Evolutionary conservation across 2,888 invertebrate genomes (phyloP).

Genomic region (Epiblema foenella): DNA sequence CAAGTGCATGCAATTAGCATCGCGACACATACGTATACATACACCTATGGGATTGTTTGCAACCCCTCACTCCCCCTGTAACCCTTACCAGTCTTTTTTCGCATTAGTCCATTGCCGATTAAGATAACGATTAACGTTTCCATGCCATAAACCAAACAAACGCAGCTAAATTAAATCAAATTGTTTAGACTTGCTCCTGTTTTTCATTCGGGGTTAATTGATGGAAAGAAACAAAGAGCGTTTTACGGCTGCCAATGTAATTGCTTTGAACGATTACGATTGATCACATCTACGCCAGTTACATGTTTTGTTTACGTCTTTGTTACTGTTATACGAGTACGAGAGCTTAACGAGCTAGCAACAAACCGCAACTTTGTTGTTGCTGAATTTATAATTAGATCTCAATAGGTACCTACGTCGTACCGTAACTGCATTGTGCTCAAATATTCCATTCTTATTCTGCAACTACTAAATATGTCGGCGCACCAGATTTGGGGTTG

Average conservation of each 20-base stretch:
- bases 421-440: not conserved
- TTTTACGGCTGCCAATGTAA: conserved; percentile 44
- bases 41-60: too few relatives aligned
- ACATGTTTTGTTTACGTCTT: conserved; percentile 40
- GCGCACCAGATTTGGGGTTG: too few relatives aligned
- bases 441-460: not conserved
- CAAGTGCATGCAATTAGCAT: too few relatives aligned
- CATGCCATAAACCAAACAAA: conserved; percentile 16
- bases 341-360: conserved; percentile 10
- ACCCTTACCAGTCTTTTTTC: not conserved
- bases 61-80: too few relatives aligned
- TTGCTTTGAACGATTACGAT: conserved; percentile 42
- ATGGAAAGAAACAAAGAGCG: conserved; percentile 43
- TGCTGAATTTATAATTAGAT: not conserved
- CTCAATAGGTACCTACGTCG: not conserved
- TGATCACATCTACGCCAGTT: conserved; percentile 36
- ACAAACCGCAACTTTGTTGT: conserved; percentile 15
- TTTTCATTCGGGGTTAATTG: conserved; percentile 43
- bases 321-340: conserved; percentile 11
- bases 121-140: conserved; percentile 15
- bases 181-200: conserved; percentile 30
- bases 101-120: conserved; percentile 1
- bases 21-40: too few relatives aligned
- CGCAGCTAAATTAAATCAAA: conserved; percentile 39
- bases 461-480: not conserved